Conservation (phyloP, 1,140 invertebrate genomes). For the Drosophila nebulosa region DNA sequence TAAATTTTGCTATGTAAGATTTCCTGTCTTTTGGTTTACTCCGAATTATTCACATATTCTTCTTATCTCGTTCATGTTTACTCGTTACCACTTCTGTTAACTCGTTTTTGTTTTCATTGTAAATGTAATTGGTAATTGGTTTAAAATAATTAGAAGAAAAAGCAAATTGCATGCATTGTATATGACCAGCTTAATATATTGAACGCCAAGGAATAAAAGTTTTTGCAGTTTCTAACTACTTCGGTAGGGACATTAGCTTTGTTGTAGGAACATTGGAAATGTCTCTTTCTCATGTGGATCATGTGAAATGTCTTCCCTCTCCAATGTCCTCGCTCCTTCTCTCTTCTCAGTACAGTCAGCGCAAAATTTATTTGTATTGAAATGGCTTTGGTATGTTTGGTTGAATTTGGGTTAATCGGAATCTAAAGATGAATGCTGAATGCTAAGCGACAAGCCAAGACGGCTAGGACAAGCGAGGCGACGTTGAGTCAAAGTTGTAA, state of each 20-base stretch:
- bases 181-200: not conserved
- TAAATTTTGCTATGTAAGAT: too few relatives aligned
- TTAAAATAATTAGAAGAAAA: too few relatives aligned
- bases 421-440: slow-evolving; percentile 22
- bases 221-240: not conserved
- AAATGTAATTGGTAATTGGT: too few relatives aligned
- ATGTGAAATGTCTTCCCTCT: not conserved
- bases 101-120: too few relatives aligned
- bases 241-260: not conserved
- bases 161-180: too few relatives aligned
- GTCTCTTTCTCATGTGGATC: not conserved
- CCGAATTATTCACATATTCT: too few relatives aligned
- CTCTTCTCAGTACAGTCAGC: slow-evolving; percentile 34
- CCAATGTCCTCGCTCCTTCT: too few relatives aligned
- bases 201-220: not conserved
- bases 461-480: not conserved
- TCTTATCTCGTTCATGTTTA: too few relatives aligned
- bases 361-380: slow-evolving; percentile 49
- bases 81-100: too few relatives aligned
- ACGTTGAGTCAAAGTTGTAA: slow-evolving; percentile 67
- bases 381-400: not conserved
- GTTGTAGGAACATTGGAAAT: not conserved
- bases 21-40: too few relatives aligned
- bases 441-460: slow-evolving; percentile 65
- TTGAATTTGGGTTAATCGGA: not conserved